These are phyloP conservation scores for Papilio machaon DNA, from an alignment of 1,140 invertebrate genomes.

Conservation along the genomic window DNA sequence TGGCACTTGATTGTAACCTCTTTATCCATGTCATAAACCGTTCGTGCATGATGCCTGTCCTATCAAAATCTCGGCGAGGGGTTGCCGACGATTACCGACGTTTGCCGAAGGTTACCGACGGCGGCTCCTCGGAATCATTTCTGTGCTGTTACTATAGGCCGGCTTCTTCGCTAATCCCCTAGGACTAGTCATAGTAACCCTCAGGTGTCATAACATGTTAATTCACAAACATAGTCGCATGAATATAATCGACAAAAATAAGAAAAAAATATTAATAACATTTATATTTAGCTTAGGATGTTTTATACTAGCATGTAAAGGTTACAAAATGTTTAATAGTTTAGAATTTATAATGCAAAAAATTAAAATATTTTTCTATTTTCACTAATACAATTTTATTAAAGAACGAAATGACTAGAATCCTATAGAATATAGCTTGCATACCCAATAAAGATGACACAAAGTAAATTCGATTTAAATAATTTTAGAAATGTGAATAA, in stretches of 20 bases:
- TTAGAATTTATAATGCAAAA: slow-evolving; percentile 23
- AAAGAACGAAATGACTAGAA: slow-evolving; percentile 16
- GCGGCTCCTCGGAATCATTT: slow-evolving; percentile 8
- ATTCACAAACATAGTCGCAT: slow-evolving; percentile 34
- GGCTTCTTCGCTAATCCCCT: slow-evolving; percentile 29
- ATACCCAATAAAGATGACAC: slow-evolving; percentile 14
- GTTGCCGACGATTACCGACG: neutral
- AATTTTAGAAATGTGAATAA: slow-evolving; percentile 18
- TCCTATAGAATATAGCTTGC: slow-evolving; percentile 29
- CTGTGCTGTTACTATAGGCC: slow-evolving; percentile 26
- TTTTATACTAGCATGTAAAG: slow-evolving; percentile 34
- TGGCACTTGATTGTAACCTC: slow-evolving; percentile 66
- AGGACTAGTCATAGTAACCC: slow-evolving; percentile 20
- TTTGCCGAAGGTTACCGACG: neutral
- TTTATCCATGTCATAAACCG: slow-evolving; percentile 64
- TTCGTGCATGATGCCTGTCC: slow-evolving; percentile 76
- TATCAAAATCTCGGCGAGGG: slow-evolving; percentile 40
- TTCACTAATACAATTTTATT: neutral
- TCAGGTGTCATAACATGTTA: slow-evolving; percentile 31
- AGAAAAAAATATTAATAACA: neutral
- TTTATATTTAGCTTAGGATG: slow-evolving; percentile 20
- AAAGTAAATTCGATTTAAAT: slow-evolving; percentile 7
- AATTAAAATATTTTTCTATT: neutral
- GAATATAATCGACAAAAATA: slow-evolving; percentile 12
- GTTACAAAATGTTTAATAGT: slow-evolving; percentile 21